Percentiles rank a stretch among this genome's conserved stretches.
These are phyloP conservation scores for Trachymyrmex cornetzi DNA, from an alignment of 1,140 invertebrate species.

Conservation along the genomic window DNA sequence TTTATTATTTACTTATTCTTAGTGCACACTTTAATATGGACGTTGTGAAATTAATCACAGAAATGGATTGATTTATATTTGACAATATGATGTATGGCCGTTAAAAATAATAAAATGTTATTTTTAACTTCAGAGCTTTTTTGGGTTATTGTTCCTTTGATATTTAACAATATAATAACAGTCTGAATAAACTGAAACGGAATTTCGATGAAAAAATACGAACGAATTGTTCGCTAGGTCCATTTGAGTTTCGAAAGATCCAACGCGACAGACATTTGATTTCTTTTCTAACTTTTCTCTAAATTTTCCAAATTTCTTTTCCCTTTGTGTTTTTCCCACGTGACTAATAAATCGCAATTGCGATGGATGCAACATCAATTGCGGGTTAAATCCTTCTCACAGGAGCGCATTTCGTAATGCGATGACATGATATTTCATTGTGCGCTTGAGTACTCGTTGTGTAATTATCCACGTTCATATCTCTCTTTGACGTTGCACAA, in stretches of 20 bases:
- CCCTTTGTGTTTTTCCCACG: neutral
- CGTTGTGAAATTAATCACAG: too few relatives aligned
- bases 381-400: slow-evolving; percentile 28
- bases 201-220: neutral
- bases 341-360: slow-evolving; percentile 6
- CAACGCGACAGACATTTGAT: neutral
- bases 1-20: too few relatives aligned
- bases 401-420: slow-evolving; percentile 41
- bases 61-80: too few relatives aligned
- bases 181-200: neutral
- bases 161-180: neutral
- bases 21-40: too few relatives aligned
- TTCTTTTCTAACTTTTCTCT: neutral
- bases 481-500: slow-evolving; percentile 62
- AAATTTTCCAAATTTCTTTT: neutral
- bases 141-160: too few relatives aligned
- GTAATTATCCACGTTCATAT: slow-evolving; percentile 67
- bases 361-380: neutral
- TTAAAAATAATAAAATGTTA: too few relatives aligned
- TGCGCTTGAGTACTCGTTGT: slow-evolving; percentile 58
- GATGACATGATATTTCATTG: slow-evolving; percentile 74
- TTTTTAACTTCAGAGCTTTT: too few relatives aligned
- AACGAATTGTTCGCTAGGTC: neutral
- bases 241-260: neutral
- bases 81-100: too few relatives aligned